Percentiles rank a stretch among this genome's conserved stretches.
These are phyloP conservation scores for Pristionchus entomophagus DNA, from an alignment of 2,888 invertebrate genomes.

Conservation along the genomic window DNA sequence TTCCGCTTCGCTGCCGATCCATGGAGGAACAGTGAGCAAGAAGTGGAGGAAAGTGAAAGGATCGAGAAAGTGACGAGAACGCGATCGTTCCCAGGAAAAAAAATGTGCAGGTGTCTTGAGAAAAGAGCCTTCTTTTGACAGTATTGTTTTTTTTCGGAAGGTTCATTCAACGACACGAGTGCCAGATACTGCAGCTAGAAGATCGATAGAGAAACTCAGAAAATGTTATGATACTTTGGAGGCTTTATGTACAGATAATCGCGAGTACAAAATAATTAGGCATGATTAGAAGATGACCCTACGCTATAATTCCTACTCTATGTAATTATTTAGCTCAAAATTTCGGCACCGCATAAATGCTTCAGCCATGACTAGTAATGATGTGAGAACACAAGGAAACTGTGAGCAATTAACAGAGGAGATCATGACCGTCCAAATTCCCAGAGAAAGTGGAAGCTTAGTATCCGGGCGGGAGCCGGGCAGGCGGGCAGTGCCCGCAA, in stretches of 20 bases:
- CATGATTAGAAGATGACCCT: no score
- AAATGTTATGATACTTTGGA: no score
- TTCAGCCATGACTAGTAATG: constrained; percentile 18
- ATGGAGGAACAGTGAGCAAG: not conserved
- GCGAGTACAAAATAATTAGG: no score
- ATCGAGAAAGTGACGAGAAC: not conserved
- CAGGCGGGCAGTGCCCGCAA: constrained; percentile 31
- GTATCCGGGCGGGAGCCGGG: constrained; percentile 44
- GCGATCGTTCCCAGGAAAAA: no score
- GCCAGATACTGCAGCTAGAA: not conserved
- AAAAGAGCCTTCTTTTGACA: no score
- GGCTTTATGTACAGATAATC: not conserved
- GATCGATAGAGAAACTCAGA: no score
- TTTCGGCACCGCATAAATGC: no score
- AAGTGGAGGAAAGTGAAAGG: not conserved
- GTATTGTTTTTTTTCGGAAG: no score
- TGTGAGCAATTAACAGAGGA: not conserved
- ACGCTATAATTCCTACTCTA: not conserved
- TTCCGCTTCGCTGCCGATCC: not conserved
- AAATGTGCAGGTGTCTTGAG: no score
- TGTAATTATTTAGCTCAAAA: no score
- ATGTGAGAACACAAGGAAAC: not conserved
- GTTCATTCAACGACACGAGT: not conserved
- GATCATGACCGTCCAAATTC: not conserved
- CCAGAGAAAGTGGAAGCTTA: not conserved